Base-by-base conservation (phyloP, 2,888 invertebrate genomes). In the Eristalinus sepulchralis region DNA sequence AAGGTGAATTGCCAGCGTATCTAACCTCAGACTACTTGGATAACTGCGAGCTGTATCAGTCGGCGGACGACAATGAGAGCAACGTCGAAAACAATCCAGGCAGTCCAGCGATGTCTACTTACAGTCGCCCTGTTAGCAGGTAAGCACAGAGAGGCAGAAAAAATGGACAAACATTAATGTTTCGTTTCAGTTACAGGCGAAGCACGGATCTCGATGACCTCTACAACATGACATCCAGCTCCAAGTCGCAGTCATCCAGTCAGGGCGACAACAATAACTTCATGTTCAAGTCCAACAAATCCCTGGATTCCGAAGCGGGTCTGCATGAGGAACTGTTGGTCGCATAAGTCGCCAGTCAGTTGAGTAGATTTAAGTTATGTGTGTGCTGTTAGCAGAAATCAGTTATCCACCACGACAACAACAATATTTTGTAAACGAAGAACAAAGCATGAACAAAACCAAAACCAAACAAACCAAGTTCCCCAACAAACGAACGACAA, bases 1-100 rank as follows among this genome's bases (percentile, higher is more conserved):
- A 95, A 89, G 94, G 95, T 88, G 95, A 95, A 90, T 92, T 96
- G 89, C 96, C 96, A 81, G 95, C 96, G 0, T 96, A 96, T 93
- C 94, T 96, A 88, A 95, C 95, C 89, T 96, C 96, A 13, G 96
- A 96, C 90, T 95, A 95, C 90, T 94, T 96, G 70, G 94, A 94
- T 88, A 94, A 94, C 78, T 94, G 94, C 31, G 93, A 94, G 90
- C 90, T 94, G 57, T 94, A 94, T 89, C 91, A 90, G 80, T 90
- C 89, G 36, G 88, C 86, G 64, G 93, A 93, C 75, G 93, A 93
- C 86, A 91, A 90, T 31, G 91, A 91, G 36, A 91, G 90, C 77
- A 91, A 90, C 86, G 90, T 90, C 81, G 91, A 90, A 70, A 91
- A 90, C 77, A 90, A 91, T 89, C 90, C 91, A 66, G 91, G 90